Evolutionary conservation across 2,113 vertebrate species (phyloP).

Genomic region (Camelus dromedarius): DNA sequence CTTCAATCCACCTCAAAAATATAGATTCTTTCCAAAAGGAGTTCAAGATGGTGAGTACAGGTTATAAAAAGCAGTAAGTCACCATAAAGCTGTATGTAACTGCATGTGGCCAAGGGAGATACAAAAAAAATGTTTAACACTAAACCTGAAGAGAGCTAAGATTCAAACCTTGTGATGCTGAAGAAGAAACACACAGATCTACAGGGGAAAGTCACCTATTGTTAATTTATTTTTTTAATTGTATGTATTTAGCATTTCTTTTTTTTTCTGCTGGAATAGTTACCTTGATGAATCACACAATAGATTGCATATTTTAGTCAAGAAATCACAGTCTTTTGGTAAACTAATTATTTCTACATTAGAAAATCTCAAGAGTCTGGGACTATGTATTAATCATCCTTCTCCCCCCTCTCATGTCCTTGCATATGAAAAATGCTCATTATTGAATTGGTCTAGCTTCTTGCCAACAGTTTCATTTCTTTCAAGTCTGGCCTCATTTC

Average conservation of each 20-base stretch:
- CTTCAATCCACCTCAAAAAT: constrained; percentile 15
- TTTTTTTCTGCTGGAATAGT: constrained; percentile 12
- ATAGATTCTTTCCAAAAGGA: background rate
- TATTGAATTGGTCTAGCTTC: constrained; percentile 44
- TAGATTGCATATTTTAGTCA: background rate
- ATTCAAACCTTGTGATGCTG: background rate
- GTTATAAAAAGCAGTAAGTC: background rate
- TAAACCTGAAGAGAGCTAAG: constrained; percentile 34
- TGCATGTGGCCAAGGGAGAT: background rate
- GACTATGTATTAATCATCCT: background rate
- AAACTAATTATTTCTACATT: background rate
- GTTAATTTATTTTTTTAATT: background rate
- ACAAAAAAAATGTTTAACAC: background rate
- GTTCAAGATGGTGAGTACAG: background rate
- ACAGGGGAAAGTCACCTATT: background rate
- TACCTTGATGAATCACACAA: background rate
- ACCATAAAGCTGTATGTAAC: background rate
- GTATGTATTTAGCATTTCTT: background rate
- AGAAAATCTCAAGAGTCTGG: background rate
- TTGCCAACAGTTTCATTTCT: constrained; percentile 47
- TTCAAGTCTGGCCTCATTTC: constrained; percentile 56
- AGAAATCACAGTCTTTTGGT: background rate
- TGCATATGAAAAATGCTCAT: constrained; percentile 12
- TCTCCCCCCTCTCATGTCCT: background rate
- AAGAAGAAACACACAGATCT: constrained; percentile 19